Base-by-base conservation (phyloP, 2,797 vertebrate species). In the Myotis findleyi region DNA sequence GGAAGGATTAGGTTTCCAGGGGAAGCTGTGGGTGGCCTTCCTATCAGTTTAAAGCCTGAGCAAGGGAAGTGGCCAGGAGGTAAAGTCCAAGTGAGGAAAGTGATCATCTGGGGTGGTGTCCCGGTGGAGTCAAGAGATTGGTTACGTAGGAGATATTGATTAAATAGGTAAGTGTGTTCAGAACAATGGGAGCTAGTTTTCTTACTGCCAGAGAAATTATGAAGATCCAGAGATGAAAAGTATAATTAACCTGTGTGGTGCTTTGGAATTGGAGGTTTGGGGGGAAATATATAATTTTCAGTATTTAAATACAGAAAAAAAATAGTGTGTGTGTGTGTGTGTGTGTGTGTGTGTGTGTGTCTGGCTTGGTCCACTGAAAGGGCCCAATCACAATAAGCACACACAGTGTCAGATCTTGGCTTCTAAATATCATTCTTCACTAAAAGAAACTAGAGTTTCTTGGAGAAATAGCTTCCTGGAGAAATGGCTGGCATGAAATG, bases 401-500 rank as follows among this genome's bases (percentile, higher is more conserved):
- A 38, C 3, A 9, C 5, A 69, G 41, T 11, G 2, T 20, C 47
- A 82, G 41, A 59, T 73, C 16, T 71, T 97, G 53, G 6, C 2
- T 79, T 90, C 66, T 84, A 71, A 76, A 30, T 14, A 75, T 30
- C 21, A 33, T 47, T 69, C 30, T 49, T 44, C 55, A 59, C 8
- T 64, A 30, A 89, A 59, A n/a, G 18, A 86, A 89, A 62, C 4
- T 14, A 83, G 55, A 83, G 2, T 2, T 71, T 62, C 55, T 69
- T 82, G 41, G 49, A 87, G 41, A 84, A 82, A 44, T 44, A 83
- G 2, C 4, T 75, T 69, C 25, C 36, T 80, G 14, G 66, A 81
- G 77, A 85, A 90, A 75, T 55, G 33, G n/a, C 44, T 51, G 44
- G 16, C 44, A 88, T 4, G n/a, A 90, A 96, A 82, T n/a, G 41